phyloP scores from a whole-genome alignment of 2,888 invertebrate genomes.

The Watsonalla binaria region DNA sequence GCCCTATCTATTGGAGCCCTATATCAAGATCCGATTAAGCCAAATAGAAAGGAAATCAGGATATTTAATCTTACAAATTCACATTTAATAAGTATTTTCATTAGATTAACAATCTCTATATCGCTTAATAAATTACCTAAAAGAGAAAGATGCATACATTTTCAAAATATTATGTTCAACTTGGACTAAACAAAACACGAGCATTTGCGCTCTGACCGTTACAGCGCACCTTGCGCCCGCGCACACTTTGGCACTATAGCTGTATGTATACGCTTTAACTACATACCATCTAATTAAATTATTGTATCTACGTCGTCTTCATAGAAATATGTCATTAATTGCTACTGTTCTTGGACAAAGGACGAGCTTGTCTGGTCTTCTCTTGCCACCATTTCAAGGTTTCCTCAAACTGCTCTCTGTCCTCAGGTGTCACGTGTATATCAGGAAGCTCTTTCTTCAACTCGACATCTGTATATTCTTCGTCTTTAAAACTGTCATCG shows the following conservation, averaged over 20 bases:
- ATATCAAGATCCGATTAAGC: too few relatives aligned
- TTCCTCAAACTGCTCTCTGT: slow-evolving; percentile 71
- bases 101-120: too few relatives aligned
- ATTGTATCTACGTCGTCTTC: slow-evolving; percentile 22
- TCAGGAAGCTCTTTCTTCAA: slow-evolving; percentile 70
- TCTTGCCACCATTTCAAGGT: slow-evolving; percentile 76
- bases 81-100: too few relatives aligned
- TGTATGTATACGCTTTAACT: slow-evolving; percentile 52
- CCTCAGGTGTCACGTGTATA: slow-evolving; percentile 70
- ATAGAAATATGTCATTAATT: slow-evolving; percentile 15
- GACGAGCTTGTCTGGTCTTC: slow-evolving; percentile 59
- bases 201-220: slow-evolving; percentile 53
- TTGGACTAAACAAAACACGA: slow-evolving; percentile 9
- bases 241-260: slow-evolving; percentile 71
- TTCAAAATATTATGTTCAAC: slow-evolving; percentile 16
- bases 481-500: slow-evolving; percentile 58
- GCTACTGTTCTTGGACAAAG: slow-evolving; percentile 27
- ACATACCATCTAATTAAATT: slow-evolving; percentile 31
- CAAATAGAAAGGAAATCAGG: too few relatives aligned
- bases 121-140: too few relatives aligned
- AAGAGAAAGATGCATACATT: background rate
- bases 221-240: slow-evolving; percentile 69
- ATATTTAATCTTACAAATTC: too few relatives aligned
- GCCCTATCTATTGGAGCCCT: too few relatives aligned
- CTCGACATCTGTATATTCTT: slow-evolving; percentile 68